Percentiles rank a stretch among this genome's conserved stretches.
Evolutionary conservation across 2,797 vertebrate species (phyloP).

Genomic region (Eospalax fontanierii): DNA sequence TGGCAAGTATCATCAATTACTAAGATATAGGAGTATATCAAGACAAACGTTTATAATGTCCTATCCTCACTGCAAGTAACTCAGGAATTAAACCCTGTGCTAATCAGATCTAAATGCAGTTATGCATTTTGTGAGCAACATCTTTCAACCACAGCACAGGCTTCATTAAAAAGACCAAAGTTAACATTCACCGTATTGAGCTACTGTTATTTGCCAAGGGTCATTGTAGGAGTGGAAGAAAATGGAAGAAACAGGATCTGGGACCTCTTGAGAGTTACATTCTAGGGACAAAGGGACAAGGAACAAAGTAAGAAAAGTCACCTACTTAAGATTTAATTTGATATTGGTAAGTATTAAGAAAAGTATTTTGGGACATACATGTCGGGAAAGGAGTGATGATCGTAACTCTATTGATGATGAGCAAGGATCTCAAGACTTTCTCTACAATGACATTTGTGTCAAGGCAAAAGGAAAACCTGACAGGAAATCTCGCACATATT

Average conservation of each 20-base stretch:
- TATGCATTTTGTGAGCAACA: background rate
- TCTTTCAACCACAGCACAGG: background rate
- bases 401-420: background rate
- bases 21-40: background rate
- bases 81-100: background rate
- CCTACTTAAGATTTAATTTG: background rate
- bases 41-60: background rate
- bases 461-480: background rate
- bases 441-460: background rate
- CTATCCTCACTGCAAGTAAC: background rate
- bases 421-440: background rate
- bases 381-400: background rate
- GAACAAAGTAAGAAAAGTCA: background rate
- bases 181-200: background rate
- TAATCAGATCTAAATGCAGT: background rate
- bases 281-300: background rate
- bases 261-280: background rate
- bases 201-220: background rate
- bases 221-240: background rate
- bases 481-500: background rate
- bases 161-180: conserved; percentile 3
- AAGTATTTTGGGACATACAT: too few relatives aligned
- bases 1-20: background rate
- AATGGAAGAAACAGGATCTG: background rate
- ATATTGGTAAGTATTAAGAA: background rate